Evolutionary conservation across 2,888 invertebrate species (phyloP).

Genomic region (Erebia ligea): DNA sequence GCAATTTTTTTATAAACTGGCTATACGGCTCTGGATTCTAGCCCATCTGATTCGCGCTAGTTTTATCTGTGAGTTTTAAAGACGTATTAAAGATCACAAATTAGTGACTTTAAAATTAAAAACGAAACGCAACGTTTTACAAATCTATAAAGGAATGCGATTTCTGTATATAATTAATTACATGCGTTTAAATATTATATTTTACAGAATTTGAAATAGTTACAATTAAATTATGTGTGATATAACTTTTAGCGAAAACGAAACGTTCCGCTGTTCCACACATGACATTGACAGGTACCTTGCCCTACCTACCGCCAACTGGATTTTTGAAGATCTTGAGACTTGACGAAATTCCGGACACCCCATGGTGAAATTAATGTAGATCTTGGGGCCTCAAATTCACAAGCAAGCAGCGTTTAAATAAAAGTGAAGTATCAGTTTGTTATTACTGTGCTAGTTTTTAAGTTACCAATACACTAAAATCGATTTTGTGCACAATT

Average conservation of each 20-base stretch:
- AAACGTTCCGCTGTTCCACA: slow-evolving; percentile 37
- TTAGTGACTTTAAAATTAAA: no score
- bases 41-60: no score
- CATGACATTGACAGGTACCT: slow-evolving; percentile 36
- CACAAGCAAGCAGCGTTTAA: slow-evolving; percentile 62
- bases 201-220: no score
- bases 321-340: slow-evolving; percentile 41
- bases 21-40: no score
- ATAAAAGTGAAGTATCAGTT: slow-evolving; percentile 75
- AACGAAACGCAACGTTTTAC: no score
- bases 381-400: slow-evolving; percentile 68
- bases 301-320: slow-evolving; percentile 44
- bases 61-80: no score
- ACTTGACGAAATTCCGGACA: slow-evolving; percentile 38
- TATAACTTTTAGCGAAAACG: slow-evolving; percentile 26
- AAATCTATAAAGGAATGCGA: no score
- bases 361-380: slow-evolving; percentile 67
- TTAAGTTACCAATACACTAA: slow-evolving; percentile 67
- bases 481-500: slow-evolving; percentile 53
- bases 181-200: no score
- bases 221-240: no score
- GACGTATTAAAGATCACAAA: no score
- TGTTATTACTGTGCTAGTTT: slow-evolving; percentile 55
- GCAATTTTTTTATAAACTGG: no score
- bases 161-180: no score